A percentile compares a stretch with the other conserved stretches of the same genome.
Evolutionary conservation across 2,888 invertebrate genomes (phyloP).

Genomic region (Phymatocera aterrima): DNA sequence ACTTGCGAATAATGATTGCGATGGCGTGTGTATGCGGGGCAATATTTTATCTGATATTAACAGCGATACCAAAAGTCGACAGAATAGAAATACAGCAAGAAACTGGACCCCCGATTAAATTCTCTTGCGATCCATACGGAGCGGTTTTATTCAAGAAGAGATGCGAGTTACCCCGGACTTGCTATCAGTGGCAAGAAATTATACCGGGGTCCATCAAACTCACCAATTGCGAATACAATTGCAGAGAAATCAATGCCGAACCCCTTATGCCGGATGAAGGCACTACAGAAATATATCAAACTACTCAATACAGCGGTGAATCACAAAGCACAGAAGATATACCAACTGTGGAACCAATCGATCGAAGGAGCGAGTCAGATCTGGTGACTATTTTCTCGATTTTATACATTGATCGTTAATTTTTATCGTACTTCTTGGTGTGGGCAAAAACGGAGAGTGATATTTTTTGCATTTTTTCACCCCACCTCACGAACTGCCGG

Average conservation of each 20-base stretch:
- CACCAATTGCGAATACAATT: slow-evolving; percentile 84
- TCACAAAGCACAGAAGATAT: neutral
- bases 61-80: slow-evolving; percentile 82
- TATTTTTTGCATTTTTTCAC: neutral
- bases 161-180: slow-evolving; percentile 81
- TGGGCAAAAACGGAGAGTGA: too few relatives aligned
- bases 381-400: neutral
- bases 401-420: neutral
- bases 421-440: neutral
- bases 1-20: slow-evolving; percentile 83
- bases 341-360: neutral
- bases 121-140: slow-evolving; percentile 83
- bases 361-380: neutral
- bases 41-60: slow-evolving; percentile 82
- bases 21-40: slow-evolving; percentile 82
- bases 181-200: slow-evolving; percentile 82
- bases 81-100: slow-evolving; percentile 77
- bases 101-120: slow-evolving; percentile 81
- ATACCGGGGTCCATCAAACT: slow-evolving; percentile 81
- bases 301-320: neutral
- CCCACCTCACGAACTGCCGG: too few relatives aligned
- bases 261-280: slow-evolving; percentile 21
- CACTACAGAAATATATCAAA: neutral
- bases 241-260: slow-evolving; percentile 67
- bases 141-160: slow-evolving; percentile 85